Percentiles rank a stretch among this genome's conserved stretches.
Conservation (phyloP, 2,113 vertebrate species). For the Brachyhypopomus occidentalis region DNA sequence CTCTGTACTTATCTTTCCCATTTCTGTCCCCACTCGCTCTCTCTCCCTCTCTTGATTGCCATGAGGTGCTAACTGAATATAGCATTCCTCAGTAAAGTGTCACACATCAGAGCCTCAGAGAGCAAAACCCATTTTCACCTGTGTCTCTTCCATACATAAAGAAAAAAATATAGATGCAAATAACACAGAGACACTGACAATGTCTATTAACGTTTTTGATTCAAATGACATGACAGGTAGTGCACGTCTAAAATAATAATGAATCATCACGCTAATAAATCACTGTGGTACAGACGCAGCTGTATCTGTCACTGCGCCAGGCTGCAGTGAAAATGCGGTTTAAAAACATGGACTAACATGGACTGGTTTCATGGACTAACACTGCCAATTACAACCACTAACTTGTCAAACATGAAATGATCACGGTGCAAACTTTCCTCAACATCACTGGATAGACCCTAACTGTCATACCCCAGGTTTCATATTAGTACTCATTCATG, state of each 20-base stretch:
- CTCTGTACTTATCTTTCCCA: not conserved
- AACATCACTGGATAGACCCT: not conserved
- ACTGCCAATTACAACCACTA: no score
- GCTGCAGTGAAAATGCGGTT: no score
- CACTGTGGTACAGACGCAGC: no score
- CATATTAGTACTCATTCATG: not conserved
- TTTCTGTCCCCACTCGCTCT: not conserved
- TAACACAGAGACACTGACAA: not conserved
- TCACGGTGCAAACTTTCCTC: not conserved
- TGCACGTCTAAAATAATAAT: no score
- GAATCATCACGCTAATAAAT: no score
- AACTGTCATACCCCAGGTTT: constrained; percentile 11
- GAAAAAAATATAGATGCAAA: not conserved
- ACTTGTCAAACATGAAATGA: not conserved
- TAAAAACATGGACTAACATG: no score
- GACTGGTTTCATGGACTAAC: no score
- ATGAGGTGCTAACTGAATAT: no score
- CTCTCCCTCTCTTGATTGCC: not conserved
- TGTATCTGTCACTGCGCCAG: no score
- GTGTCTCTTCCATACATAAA: not conserved
- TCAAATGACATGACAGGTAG: not conserved
- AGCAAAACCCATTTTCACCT: not conserved
- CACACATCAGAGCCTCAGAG: not conserved
- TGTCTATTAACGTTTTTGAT: not conserved
- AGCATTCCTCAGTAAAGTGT: no score